Percentiles rank a stretch among this genome's conserved stretches.
Evolutionary conservation across 2,113 vertebrate genomes (phyloP).

Genomic region (Gadus macrocephalus): DNA sequence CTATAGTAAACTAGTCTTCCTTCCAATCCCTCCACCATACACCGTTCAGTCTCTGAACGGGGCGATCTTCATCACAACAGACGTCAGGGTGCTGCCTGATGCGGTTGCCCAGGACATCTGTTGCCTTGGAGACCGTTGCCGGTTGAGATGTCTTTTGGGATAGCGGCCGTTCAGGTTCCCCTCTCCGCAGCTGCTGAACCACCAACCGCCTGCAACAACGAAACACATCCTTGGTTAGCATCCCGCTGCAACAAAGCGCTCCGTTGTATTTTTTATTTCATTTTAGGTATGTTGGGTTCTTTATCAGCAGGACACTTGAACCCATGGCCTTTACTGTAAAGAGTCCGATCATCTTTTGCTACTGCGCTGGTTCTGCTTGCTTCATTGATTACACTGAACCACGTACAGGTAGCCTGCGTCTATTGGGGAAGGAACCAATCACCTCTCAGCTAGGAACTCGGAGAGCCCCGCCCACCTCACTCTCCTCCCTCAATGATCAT

Average conservation of each 20-base stretch:
- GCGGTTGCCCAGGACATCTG: slow-evolving; percentile 81
- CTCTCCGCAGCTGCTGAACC: slow-evolving; percentile 83
- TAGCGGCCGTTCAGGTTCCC: slow-evolving; percentile 80
- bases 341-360: no score
- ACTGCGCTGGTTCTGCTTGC: no score
- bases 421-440: no score
- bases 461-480: no score
- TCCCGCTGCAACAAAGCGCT: background rate
- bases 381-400: no score
- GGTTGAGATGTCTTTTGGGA: slow-evolving; percentile 62
- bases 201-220: slow-evolving; percentile 81
- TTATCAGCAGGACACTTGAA: no score
- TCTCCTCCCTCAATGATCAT: no score
- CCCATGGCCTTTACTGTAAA: no score
- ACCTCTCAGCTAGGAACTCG: no score
- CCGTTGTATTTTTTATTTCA: background rate
- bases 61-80: slow-evolving; percentile 74
- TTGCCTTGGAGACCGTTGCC: slow-evolving; percentile 69
- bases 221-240: background rate
- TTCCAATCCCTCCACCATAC: background rate
- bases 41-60: slow-evolving; percentile 46
- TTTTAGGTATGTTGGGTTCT: background rate
- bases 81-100: slow-evolving; percentile 73
- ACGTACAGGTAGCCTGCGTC: no score
- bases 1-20: no score